Evolutionary conservation across 2,797 vertebrate species (phyloP), one percentile per base, ranked within the genome.

Genomic region (Rousettus madagascariensis): DNA sequence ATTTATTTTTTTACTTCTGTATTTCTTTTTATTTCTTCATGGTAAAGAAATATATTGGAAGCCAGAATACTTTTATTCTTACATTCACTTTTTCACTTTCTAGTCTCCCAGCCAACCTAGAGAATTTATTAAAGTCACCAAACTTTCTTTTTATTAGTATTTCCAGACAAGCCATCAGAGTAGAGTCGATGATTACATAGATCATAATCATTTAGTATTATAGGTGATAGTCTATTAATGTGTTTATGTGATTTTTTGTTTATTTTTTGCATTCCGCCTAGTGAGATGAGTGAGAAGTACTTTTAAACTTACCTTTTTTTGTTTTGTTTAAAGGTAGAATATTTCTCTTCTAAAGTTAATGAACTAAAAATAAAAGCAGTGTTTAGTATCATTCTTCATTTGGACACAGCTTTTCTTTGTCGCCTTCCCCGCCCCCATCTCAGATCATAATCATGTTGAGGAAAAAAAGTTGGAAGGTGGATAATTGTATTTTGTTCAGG

Each of bases 381-480:
- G 10, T 51, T 86, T 84, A 65, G 16, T 97, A 7, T 78, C 16
- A 61, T 91, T 92, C 17, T 82, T 86, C 2, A 53, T 13, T 90
- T 91, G 36, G 71, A 91, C 38, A 65, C 26, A 61, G 46, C 26
- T 13, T 84, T 95, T 85, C 20, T 80, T 72, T 74, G 36, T 91
- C 33, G 38, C 16, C 75, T 49, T 16, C 20, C n/a, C 30, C 82
- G 2, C 5, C 36, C 41, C 41, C 69, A 24, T 87, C 30, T 95
- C n/a, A 94, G n/a, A 82, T 93, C n/a, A 59, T 90, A 92, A 90
- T 96, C 51, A 75, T 79, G 16, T 84, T 94, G 66, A 96, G 80
- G 75, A 91, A 77, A n/a, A 24, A 77, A 83, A 91, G 24, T 84
- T 93, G 30, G 30, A 90, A 82, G 26, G 19, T 90, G 0, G 30